Base-by-base conservation (phyloP, 1,140 invertebrate species). In the Onthophagus taurus region DNA sequence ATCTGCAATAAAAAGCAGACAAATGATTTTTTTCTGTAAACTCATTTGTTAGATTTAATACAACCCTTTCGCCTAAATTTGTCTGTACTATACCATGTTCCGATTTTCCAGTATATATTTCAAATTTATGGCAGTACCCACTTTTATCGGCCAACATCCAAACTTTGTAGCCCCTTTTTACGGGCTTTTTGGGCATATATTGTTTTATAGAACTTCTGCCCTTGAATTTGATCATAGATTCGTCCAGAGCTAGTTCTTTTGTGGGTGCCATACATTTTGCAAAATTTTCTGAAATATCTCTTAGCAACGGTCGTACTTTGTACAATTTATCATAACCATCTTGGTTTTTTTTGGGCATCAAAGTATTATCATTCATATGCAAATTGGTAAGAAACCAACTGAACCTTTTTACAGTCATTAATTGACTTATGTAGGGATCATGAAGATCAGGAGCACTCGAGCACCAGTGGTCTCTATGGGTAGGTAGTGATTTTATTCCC, bases 101-200 rank as follows among this genome's bases (percentile, higher is more conserved):
- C 9, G 19, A 12, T 30, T 52, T 52, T 3, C 68, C 65, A 12
- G 30, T 24, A 13, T 47, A 47, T 3, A 47, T 31, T 17, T 47
- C 19, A 42, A 47, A 47, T 14, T 42, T 12, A 24, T 13, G 26
- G 9, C 14, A 23, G 26, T 47, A 47, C 13, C 30, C 37, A 14
- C 17, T 13, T 12, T 24, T 9, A 26, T 47, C 45, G 1, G 31
- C 45, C 29, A 17, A 17, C 8, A 26, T 16, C 37, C 37, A 47
- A 8, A 34, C 21, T 30, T 47, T 47, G 29, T 20, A 44, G 3
- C 31, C 44, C 12, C 44, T 41, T 33, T 31, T 38, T 6, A 44
- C 64, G 17, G 66, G 66, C 57, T 71, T 70, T 43, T 53, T 57
- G 41, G 61, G 65, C 36, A 63, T 57, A 52, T 68, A 71, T 49